phyloP scores from a whole-genome alignment of 1,140 invertebrate species.

The Reticulitermes speratus region DNA sequence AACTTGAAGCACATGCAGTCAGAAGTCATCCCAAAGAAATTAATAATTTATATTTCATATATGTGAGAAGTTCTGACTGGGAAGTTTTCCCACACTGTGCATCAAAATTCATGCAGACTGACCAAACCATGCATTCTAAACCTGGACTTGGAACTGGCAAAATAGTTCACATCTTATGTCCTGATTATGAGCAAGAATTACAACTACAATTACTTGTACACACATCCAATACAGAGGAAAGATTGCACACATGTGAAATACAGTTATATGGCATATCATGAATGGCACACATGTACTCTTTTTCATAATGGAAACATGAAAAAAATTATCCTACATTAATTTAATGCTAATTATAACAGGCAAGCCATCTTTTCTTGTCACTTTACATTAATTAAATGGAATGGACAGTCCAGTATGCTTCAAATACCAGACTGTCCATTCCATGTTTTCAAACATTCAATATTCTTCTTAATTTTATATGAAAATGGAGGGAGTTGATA shows the following conservation, averaged over 20 bases:
- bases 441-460: conserved; percentile 5
- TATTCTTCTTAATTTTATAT: background rate
- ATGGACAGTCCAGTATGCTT: background rate
- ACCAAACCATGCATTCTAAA: background rate
- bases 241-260: conserved; percentile 5
- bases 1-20: too few species aligned
- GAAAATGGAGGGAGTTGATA: conserved; percentile 15
- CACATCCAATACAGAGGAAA: conserved; percentile 18
- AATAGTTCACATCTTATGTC: conserved; percentile 1
- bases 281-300: conserved; percentile 10
- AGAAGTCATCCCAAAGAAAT: too few species aligned
- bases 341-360: background rate
- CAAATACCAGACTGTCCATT: conserved; percentile 4
- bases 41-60: too few species aligned
- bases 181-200: conserved; percentile 9
- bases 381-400: background rate
- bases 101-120: background rate
- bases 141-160: background rate
- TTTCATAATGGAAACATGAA: background rate
- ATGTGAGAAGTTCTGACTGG: too few species aligned
- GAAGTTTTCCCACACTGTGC: background rate
- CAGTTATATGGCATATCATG: conserved; percentile 4
- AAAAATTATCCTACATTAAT: background rate
- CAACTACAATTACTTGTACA: background rate
- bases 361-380: background rate